A percentile compares a stretch with the other conserved stretches of the same genome.
phyloP scores from a whole-genome alignment of 1,140 invertebrate species.

The Dinothrombium tinctorium region DNA sequence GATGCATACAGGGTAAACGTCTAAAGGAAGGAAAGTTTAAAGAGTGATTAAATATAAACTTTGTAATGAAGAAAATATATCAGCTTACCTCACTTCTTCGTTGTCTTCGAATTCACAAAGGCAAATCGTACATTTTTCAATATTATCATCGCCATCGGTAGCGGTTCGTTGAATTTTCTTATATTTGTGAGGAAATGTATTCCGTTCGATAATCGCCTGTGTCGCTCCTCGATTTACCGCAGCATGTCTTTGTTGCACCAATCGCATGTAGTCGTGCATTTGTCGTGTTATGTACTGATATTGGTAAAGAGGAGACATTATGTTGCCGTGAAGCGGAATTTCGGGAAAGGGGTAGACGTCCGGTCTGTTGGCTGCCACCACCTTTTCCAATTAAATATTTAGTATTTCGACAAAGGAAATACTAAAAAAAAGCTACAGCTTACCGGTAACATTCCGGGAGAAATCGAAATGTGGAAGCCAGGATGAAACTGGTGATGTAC shows the following conservation, averaged over 20 bases:
- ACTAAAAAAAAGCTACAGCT: not conserved
- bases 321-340: not conserved
- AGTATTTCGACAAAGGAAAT: not conserved
- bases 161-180: slow-evolving; percentile 32
- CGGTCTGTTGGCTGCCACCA: not conserved
- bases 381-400: not conserved
- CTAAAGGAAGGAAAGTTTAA: slow-evolving; percentile 23
- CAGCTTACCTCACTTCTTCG: slow-evolving; percentile 50
- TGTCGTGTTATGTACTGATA: not conserved
- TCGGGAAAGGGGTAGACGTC: not conserved
- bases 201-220: slow-evolving; percentile 48
- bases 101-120: slow-evolving; percentile 65
- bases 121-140: slow-evolving; percentile 77
- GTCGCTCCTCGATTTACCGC: slow-evolving; percentile 36
- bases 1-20: slow-evolving; percentile 72
- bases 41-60: not conserved
- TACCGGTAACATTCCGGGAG: slow-evolving; percentile 16
- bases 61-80: not conserved
- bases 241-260: not conserved
- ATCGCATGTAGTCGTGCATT: not conserved
- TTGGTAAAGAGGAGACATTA: not conserved
- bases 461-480: slow-evolving; percentile 28
- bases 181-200: slow-evolving; percentile 66
- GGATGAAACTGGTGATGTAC: slow-evolving; percentile 24
- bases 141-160: slow-evolving; percentile 28